A percentile compares a stretch with the other conserved stretches of the same genome.
Evolutionary conservation across 2,797 vertebrate species (phyloP).

Genomic region (Miichthys miiuy): DNA sequence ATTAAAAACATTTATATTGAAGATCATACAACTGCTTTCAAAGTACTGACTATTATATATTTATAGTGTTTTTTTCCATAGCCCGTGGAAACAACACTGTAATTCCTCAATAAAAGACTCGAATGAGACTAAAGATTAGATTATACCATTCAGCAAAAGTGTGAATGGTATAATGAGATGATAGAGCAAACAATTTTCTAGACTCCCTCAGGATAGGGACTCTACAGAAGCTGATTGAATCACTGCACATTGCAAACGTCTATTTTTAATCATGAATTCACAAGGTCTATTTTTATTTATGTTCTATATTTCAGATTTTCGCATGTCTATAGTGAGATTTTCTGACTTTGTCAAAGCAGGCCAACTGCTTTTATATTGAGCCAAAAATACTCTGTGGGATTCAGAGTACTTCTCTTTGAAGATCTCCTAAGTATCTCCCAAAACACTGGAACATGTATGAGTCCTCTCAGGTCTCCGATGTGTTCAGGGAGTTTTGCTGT

Average conservation of each 20-base stretch:
- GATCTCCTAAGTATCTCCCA: slow-evolving; percentile 28
- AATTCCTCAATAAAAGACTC: slow-evolving; percentile 8
- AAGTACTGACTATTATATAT: too few species aligned
- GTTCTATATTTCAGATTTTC: background rate
- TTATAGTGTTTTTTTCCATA: too few species aligned
- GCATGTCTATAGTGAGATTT: slow-evolving; percentile 9
- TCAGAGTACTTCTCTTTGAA: slow-evolving; percentile 45
- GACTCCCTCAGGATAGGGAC: slow-evolving; percentile 8
- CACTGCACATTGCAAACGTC: slow-evolving; percentile 5
- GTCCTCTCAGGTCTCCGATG: slow-evolving; percentile 27
- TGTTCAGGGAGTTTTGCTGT: slow-evolving; percentile 27
- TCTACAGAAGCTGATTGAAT: slow-evolving; percentile 19
- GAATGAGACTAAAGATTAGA: slow-evolving; percentile 13
- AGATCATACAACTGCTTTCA: too few species aligned
- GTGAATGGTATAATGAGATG: slow-evolving; percentile 2
- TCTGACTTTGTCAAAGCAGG: slow-evolving; percentile 15
- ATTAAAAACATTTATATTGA: background rate
- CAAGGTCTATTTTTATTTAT: slow-evolving; percentile 13
- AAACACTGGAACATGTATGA: slow-evolving; percentile 34
- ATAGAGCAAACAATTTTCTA: slow-evolving; percentile 19
- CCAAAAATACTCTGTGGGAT: slow-evolving; percentile 22
- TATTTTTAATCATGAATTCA: slow-evolving; percentile 36
- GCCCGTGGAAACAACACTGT: background rate
- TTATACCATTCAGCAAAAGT: slow-evolving; percentile 21
- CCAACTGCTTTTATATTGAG: slow-evolving; percentile 1